Conservation (phyloP, 2,888 invertebrate genomes). For the Aleiodes leptofemur region DNA sequence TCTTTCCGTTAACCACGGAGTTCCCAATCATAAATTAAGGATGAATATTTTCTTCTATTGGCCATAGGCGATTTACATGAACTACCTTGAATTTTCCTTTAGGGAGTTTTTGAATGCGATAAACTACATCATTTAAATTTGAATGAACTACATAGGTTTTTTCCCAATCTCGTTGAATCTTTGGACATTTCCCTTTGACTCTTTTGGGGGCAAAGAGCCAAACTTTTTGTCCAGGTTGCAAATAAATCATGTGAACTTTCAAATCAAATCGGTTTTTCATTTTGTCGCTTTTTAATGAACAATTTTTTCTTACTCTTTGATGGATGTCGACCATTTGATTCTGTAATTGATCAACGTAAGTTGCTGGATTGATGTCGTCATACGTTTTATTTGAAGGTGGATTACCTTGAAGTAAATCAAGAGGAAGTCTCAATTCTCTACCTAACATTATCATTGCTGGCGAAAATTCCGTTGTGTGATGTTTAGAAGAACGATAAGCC, state of each 20-base stretch:
- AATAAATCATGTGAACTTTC: no score
- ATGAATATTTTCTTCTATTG: background rate
- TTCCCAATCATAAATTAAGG: no score
- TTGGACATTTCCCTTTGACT: slow-evolving; percentile 3
- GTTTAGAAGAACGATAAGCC: no score
- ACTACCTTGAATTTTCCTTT: slow-evolving; percentile 21
- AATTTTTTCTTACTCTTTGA: background rate
- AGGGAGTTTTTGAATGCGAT: slow-evolving; percentile 3
- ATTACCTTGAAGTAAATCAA: no score
- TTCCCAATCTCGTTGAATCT: slow-evolving; percentile 10
- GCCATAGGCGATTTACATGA: slow-evolving; percentile 16
- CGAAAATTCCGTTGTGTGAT: background rate
- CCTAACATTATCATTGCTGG: slow-evolving; percentile 22
- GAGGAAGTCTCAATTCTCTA: slow-evolving; percentile 1
- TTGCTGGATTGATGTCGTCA: background rate
- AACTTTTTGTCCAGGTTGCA: no score
- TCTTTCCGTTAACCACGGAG: no score
- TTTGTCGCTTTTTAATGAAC: background rate
- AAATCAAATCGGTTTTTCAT: background rate
- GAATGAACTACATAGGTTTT: slow-evolving; percentile 1
- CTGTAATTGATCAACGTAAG: background rate
- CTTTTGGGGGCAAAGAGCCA: no score
- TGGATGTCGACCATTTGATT: background rate
- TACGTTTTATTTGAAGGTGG: no score
- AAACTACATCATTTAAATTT: slow-evolving; percentile 6